Percentiles rank a stretch among this genome's conserved stretches.
phyloP scores from a whole-genome alignment of 35 echinoderm and acorn worm genomes.

The Apostichopus californicus region DNA sequence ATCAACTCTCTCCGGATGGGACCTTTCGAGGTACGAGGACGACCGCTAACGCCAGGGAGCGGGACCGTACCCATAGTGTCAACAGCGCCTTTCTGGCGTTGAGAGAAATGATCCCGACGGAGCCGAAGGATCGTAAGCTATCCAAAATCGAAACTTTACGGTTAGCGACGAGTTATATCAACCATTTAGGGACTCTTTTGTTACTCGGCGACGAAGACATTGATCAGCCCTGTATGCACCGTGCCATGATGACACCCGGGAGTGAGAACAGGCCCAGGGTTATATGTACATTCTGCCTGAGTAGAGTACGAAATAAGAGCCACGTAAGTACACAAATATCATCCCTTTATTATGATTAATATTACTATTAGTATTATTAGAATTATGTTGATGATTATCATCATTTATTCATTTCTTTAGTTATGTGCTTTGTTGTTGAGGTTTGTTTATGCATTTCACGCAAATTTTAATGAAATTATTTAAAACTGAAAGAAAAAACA shows the following conservation, averaged over 20 bases:
- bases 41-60: conserved; percentile 82
- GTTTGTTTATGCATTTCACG: too few species aligned
- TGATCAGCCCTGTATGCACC: conserved; percentile 95
- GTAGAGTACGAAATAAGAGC: conserved; percentile 46
- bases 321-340: conserved; percentile 22
- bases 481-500: too few species aligned
- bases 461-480: too few species aligned
- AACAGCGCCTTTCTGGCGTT: conserved; percentile 91
- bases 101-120: conserved; percentile 92
- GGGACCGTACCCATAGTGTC: conserved; percentile 96
- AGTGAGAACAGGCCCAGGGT: conserved; percentile 72
- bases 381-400: too few species aligned
- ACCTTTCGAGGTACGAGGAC: neutral
- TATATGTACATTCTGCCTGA: conserved; percentile 96
- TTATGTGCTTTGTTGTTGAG: too few species aligned
- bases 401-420: too few species aligned
- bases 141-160: conserved; percentile 97
- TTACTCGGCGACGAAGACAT: conserved; percentile 93
- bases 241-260: conserved; percentile 77
- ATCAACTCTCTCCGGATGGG: neutral
- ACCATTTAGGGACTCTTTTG: conserved; percentile 87
- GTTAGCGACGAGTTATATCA: conserved; percentile 96
- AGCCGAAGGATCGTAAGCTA: conserved; percentile 89
- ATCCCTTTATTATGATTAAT: neutral
- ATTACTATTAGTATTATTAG: too few species aligned